A percentile compares a stretch with the other conserved stretches of the same genome.
phyloP scores from a whole-genome alignment of 2,888 invertebrate species.

The Alloplasta piceator region DNA sequence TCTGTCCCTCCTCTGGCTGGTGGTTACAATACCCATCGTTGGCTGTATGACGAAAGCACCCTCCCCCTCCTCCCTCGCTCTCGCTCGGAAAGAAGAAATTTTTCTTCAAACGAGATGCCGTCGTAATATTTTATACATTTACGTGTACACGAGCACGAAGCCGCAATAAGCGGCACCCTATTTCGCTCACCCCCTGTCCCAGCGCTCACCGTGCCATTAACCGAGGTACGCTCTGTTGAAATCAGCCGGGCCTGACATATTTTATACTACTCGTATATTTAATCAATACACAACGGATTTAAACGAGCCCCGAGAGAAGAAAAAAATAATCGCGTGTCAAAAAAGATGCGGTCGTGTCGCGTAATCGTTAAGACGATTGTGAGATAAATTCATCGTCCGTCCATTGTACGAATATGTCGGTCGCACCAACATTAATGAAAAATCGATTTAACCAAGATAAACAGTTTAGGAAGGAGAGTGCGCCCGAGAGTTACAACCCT shows the following conservation, averaged over 20 bases:
- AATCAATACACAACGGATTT: slow-evolving; percentile 47
- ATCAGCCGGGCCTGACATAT: slow-evolving; percentile 49
- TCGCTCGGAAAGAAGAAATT: slow-evolving; percentile 58
- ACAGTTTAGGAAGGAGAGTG: slow-evolving; percentile 6
- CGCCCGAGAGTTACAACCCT: neutral
- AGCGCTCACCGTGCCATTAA: slow-evolving; percentile 4
- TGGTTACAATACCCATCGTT: slow-evolving; percentile 45
- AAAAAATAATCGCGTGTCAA: neutral
- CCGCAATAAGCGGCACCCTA: slow-evolving; percentile 64
- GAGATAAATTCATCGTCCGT: too few species aligned
- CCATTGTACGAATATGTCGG: neutral
- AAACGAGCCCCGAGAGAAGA: neutral
- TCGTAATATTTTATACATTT: slow-evolving; percentile 67
- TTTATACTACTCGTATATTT: slow-evolving; percentile 53
- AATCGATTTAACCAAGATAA: neutral
- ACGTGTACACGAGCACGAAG: slow-evolving; percentile 57
- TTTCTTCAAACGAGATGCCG: slow-evolving; percentile 65
- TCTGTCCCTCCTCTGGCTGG: slow-evolving; percentile 7
- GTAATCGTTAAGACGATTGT: neutral
- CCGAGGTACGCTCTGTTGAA: slow-evolving; percentile 36
- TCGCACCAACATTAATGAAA: neutral
- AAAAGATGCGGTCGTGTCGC: neutral
- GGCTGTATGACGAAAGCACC: neutral
- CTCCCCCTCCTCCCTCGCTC: slow-evolving; percentile 21
- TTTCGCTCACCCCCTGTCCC: slow-evolving; percentile 29